Evolutionary conservation across 1,140 invertebrate genomes (phyloP), one percentile per base, ranked within the genome.

Genomic region (Lanistes nyassanus): DNA sequence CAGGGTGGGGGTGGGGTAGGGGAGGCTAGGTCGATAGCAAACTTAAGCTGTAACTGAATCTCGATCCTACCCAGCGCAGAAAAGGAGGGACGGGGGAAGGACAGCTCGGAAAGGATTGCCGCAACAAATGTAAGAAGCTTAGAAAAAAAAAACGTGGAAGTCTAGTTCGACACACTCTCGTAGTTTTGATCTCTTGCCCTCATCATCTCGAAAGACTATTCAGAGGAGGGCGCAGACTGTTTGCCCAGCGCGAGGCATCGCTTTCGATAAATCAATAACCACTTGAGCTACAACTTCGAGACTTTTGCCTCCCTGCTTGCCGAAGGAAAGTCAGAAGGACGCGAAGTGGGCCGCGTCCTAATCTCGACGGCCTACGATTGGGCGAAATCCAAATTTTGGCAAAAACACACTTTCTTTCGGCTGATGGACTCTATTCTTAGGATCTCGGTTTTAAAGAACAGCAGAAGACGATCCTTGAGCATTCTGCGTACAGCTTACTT

Each of bases 171-270:
- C 56, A 60, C 0, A 26, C 1, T 60, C 3, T n/a, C 29, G 23
- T 60, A 9, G 13, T 60, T 23, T 31, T 60, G 56, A 60, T 60
- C 56, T 60, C n/a, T 60, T n/a, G 29, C 56, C 56, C 56, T 60
- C 56, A 60, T 60, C 56, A 60, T 31, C n/a, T n/a, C 56, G 9
- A n/a, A 31, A 26, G n/a, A 11, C 56, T 60, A 60, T 60, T 60
- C 56, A 31, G 9, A n/a, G 9, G 23, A 23, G 13, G 9, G 23
- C 29, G 56, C n/a, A 60, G 23, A 31, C 11, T 60, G 56, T 60
- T 60, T 60, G 23, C 56, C n/a, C 56, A 26, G 56, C n/a, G 56
- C 56, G 9, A 31, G 42, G 42, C 42, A 47, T 47, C 5, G 42
- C 5, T 47, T 47, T 47, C 42, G 42, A 47, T 47, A 47, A 47